Conservation (phyloP, 2,113 vertebrate species). For the Terrapene triunguis region DNA sequence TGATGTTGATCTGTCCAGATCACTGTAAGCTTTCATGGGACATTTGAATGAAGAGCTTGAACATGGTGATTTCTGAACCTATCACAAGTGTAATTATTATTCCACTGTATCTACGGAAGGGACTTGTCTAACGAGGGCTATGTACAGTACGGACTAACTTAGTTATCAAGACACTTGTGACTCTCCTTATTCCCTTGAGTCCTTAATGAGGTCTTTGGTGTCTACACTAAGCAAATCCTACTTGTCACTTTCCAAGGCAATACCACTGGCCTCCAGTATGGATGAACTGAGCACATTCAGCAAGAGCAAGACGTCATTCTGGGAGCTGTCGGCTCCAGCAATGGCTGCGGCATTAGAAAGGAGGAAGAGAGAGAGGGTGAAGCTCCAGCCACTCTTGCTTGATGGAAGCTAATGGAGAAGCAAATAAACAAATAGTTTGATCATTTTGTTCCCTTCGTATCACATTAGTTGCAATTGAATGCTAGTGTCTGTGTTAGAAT, state of each 20-base stretch:
- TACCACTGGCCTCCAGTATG: neutral
- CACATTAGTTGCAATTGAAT: neutral
- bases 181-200: neutral
- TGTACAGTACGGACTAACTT: conserved; percentile 55
- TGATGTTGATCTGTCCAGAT: neutral
- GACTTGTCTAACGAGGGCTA: conserved; percentile 76
- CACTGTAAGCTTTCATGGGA: neutral
- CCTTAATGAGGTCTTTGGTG: neutral
- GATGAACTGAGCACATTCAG: neutral
- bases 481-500: conserved; percentile 18
- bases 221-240: neutral
- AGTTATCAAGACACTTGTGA: neutral
- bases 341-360: neutral
- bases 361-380: neutral
- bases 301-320: accelerated
- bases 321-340: accelerated
- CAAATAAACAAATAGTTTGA: neutral
- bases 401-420: neutral
- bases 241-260: neutral
- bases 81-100: conserved; percentile 34
- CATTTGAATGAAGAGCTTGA: neutral
- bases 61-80: neutral
- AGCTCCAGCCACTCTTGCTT: neutral
- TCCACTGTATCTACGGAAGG: conserved; percentile 52
- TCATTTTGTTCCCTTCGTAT: neutral